Conservation (phyloP, 53 echinoderm and acorn worm species). For the Stichopus horrens region DNA sequence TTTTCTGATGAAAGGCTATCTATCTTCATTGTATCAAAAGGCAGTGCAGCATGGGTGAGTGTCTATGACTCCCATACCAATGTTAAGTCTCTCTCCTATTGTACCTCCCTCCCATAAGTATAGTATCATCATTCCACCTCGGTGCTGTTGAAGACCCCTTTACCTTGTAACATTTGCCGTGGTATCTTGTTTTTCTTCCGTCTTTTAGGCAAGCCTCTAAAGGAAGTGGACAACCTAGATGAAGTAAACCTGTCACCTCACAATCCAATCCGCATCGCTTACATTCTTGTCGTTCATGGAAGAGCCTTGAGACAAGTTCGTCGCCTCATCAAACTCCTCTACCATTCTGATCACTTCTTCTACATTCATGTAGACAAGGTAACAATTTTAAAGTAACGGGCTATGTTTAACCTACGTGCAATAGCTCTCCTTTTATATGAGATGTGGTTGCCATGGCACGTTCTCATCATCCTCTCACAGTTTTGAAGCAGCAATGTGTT, state of each 20-base stretch:
- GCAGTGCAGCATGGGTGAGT: no score
- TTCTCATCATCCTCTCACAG: not conserved
- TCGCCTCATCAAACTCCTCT: slow-evolving; percentile 81
- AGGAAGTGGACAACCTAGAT: slow-evolving; percentile 67
- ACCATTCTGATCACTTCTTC: slow-evolving; percentile 92
- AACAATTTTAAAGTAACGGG: slow-evolving; percentile 12
- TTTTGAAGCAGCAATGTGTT: no score
- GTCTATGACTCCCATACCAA: no score
- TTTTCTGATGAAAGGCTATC: no score
- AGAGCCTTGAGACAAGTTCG: slow-evolving; percentile 88
- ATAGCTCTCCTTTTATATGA: not conserved
- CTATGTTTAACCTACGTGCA: not conserved
- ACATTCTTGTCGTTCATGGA: slow-evolving; percentile 86
- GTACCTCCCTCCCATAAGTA: no score
- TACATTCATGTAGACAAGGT: slow-evolving; percentile 97
- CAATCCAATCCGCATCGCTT: slow-evolving; percentile 74
- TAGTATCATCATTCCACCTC: no score
- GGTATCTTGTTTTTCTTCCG: not conserved
- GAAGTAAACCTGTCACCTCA: slow-evolving; percentile 60
- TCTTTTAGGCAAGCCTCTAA: slow-evolving; percentile 25
- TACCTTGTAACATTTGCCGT: not conserved
- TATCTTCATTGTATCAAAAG: no score
- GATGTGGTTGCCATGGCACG: not conserved
- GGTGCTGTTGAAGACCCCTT: no score
- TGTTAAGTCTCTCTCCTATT: no score